Evolutionary conservation across 2,888 invertebrate genomes (phyloP).

Genomic region (Agonopterix heracliana): DNA sequence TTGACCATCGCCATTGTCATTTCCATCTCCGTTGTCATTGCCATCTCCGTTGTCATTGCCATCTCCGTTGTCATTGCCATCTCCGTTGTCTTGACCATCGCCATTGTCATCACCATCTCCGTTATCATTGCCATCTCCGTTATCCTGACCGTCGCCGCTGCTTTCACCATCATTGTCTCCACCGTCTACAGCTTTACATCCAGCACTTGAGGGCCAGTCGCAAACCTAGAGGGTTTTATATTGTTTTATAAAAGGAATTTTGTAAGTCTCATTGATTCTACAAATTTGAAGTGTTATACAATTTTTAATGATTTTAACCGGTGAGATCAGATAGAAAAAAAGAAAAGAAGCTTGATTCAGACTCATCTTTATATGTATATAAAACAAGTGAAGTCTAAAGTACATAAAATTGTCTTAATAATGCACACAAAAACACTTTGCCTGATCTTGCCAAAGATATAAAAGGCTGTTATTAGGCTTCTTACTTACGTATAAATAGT

Average conservation of each 20-base stretch:
- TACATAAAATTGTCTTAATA: neutral
- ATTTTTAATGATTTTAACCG: neutral
- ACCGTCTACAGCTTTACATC: constrained; percentile 15
- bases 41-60: constrained; percentile 14
- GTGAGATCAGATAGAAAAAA: neutral
- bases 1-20: constrained; percentile 13
- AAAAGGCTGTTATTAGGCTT: neutral
- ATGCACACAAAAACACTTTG: neutral
- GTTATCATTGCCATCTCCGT: constrained; percentile 7
- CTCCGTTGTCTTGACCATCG: constrained; percentile 10
- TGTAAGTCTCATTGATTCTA: too few relatives aligned
- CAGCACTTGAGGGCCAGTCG: constrained; percentile 23
- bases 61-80: constrained; percentile 12
- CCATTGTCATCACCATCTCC: constrained; percentile 6
- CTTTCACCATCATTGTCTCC: constrained; percentile 7
- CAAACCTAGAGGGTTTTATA: constrained; percentile 9
- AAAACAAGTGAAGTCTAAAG: neutral
- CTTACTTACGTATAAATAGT: neutral
- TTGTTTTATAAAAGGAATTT: neutral
- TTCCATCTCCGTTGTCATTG: constrained; percentile 17
- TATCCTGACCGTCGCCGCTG: constrained; percentile 7
- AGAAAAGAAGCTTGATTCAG: neutral
- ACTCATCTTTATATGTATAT: neutral
- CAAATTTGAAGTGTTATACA: too few relatives aligned
- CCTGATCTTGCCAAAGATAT: neutral